Evolutionary conservation across 2,888 invertebrate species (phyloP), one percentile per base, ranked within the genome.

Genomic region (Brachyptera putata): DNA sequence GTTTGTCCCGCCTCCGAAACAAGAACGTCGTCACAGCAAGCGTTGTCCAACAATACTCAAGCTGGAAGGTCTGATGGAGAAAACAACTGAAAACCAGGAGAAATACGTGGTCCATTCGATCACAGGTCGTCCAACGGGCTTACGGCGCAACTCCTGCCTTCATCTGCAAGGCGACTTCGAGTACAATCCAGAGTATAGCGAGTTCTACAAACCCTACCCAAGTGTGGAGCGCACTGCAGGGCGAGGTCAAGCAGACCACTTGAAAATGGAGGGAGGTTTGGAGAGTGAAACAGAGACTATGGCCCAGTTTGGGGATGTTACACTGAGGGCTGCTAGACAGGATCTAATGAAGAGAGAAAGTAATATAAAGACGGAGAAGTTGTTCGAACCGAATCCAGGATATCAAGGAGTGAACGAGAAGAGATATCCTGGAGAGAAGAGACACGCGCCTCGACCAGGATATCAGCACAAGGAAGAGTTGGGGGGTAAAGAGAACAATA

Each of bases 81-180:
- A 73, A 13, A 73, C 73, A 67, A 79, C 80, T 41, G 80, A 81
- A 67, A 78, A 74, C 65, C 72, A 74, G 58, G 78, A 78, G 37
- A 75, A 79, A 66, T 74, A 71, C 64, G 71, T 74, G 58, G 68
- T 66, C 25, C 72, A 71, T 71, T 62, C 72, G n/a, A 71, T 71
- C 1, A 73, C 73, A 21, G 70, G 73, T 62, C 73, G 79, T 57
- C 76, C 78, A 2, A 72, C 72, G 58, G 53, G 75, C 68, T 67
- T 73, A 67, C 73, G 75, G 66, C 69, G 71, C 55, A 65, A 71
- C 30, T 76, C 78, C 1, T 78, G 78, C 66, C 69, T 80, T 13
- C 76, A 74, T 65, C 69, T 80, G 46, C 79, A 80, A 66, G 79
- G 80, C 1, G 76, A 78, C 43, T 69, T 76, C 9, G 46, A 71